phyloP scores from a whole-genome alignment of 2,888 invertebrate genomes.

The Branchipolynoe longqiensis region DNA sequence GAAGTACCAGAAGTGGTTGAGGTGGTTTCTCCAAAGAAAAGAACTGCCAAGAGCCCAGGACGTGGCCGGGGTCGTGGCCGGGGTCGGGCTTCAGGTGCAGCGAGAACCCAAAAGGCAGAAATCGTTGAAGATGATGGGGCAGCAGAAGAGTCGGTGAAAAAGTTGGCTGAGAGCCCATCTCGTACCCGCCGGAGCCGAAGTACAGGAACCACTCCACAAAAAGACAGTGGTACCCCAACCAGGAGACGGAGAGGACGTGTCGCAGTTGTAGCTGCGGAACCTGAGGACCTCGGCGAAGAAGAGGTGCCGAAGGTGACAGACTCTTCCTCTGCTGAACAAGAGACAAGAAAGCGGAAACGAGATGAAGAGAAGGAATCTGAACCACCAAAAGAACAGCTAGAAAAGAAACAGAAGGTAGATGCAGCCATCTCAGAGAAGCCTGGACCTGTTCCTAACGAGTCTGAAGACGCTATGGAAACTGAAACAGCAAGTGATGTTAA shows the following conservation, averaged over 20 bases:
- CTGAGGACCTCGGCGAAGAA: background rate
- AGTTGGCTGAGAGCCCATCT: conserved; percentile 22
- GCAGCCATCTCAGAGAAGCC: background rate
- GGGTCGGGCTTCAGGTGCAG: conserved; percentile 19
- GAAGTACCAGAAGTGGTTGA: conserved; percentile 30
- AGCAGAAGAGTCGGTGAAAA: background rate
- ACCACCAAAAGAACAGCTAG: conserved; percentile 11
- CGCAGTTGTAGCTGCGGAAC: background rate
- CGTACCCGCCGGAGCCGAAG: conserved; percentile 1
- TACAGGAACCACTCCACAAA: conserved; percentile 11
- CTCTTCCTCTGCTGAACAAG: background rate
- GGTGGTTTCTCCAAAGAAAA: background rate
- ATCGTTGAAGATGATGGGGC: background rate
- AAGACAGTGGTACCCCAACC: conserved; percentile 18
- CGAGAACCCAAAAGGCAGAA: background rate
- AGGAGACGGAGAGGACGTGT: background rate
- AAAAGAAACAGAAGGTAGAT: conserved; percentile 47
- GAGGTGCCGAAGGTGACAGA: background rate
- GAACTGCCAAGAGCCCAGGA: conserved; percentile 12
- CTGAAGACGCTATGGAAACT: conserved; percentile 35
- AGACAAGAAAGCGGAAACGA: conserved; percentile 11
- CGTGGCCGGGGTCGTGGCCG: conserved; percentile 42
- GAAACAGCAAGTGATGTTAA: conserved; percentile 22
- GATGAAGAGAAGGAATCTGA: conserved; percentile 42
- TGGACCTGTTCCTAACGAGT: background rate